Evolutionary conservation across 1,140 invertebrate genomes (phyloP).

Genomic region (Drosophila pachea): DNA sequence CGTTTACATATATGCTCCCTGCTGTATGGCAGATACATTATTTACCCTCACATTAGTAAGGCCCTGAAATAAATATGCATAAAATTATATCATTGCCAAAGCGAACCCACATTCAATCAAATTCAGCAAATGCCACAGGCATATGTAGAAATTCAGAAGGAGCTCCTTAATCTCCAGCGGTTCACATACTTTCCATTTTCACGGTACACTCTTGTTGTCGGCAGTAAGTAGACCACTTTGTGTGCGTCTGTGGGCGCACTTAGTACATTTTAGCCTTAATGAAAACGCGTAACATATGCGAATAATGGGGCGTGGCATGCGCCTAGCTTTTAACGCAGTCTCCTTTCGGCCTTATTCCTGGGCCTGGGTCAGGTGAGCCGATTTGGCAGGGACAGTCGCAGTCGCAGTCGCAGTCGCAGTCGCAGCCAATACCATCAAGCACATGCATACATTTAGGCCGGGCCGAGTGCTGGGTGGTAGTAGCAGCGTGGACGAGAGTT

Average conservation of each 20-base stretch:
- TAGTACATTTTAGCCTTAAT: slow-evolving; percentile 45
- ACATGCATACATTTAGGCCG: slow-evolving; percentile 70
- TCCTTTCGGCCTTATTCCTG: slow-evolving; percentile 31
- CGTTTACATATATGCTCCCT: too few relatives aligned
- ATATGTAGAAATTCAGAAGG: too few relatives aligned
- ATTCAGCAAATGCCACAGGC: too few relatives aligned
- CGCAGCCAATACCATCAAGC: slow-evolving; percentile 70
- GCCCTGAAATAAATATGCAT: too few relatives aligned
- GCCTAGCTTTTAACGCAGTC: slow-evolving; percentile 31
- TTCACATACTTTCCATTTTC: too few relatives aligned
- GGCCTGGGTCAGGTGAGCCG: slow-evolving; percentile 59
- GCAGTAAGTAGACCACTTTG: too few relatives aligned
- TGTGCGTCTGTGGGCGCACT: slow-evolving; percentile 16
- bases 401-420: slow-evolving; percentile 32
- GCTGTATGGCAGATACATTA: too few relatives aligned
- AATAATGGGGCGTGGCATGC: slow-evolving; percentile 12
- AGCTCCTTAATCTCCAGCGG: too few relatives aligned
- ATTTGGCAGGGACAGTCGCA: slow-evolving; percentile 1
- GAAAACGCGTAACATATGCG: slow-evolving; percentile 60
- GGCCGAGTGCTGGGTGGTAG: slow-evolving; percentile 39
- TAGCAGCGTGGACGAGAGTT: background rate
- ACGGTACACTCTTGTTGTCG: too few relatives aligned
- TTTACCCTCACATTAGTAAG: too few relatives aligned
- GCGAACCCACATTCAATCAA: too few relatives aligned
- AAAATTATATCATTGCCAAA: too few relatives aligned